Conservation (phyloP, 2,797 vertebrate species). For the Xyrichtys novacula region DNA sequence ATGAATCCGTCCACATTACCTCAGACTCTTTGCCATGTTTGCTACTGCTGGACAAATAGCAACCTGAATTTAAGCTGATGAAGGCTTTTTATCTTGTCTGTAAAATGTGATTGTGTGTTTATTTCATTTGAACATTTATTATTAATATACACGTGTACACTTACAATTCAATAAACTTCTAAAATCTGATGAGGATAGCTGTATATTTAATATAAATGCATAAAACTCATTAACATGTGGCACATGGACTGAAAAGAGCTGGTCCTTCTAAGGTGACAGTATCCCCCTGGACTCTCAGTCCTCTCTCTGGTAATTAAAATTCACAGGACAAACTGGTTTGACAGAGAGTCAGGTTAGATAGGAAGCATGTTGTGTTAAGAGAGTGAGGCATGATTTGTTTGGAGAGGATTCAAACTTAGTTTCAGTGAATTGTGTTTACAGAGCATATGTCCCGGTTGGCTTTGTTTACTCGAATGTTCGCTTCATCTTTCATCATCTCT, state of each 20-base stretch:
- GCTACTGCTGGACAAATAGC: slow-evolving; percentile 4
- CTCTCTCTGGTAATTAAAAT: slow-evolving; percentile 19
- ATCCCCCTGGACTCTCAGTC: slow-evolving; percentile 24
- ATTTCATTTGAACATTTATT: neutral
- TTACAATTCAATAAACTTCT: slow-evolving; percentile 48
- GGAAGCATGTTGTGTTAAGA: slow-evolving; percentile 14
- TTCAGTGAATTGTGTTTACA: slow-evolving; percentile 50
- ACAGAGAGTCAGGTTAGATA: slow-evolving; percentile 76
- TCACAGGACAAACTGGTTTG: slow-evolving; percentile 81
- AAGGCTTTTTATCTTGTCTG: too few relatives aligned
- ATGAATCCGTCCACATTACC: neutral
- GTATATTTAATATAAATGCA: neutral
- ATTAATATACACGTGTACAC: slow-evolving; percentile 1
- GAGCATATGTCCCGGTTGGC: slow-evolving; percentile 20
- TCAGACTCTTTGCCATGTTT: slow-evolving; percentile 11
- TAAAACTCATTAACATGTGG: neutral
- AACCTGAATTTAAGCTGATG: neutral
- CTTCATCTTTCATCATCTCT: neutral
- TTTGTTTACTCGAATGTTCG: slow-evolving; percentile 26
- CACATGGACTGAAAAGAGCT: neutral
- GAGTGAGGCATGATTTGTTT: slow-evolving; percentile 38
- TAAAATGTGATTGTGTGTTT: slow-evolving; percentile 27
- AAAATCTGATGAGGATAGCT: neutral
- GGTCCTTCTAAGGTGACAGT: slow-evolving; percentile 8
- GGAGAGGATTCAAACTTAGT: slow-evolving; percentile 50